Conservation (phyloP, 2,113 vertebrate genomes). For the Nibea coibor region DNA sequence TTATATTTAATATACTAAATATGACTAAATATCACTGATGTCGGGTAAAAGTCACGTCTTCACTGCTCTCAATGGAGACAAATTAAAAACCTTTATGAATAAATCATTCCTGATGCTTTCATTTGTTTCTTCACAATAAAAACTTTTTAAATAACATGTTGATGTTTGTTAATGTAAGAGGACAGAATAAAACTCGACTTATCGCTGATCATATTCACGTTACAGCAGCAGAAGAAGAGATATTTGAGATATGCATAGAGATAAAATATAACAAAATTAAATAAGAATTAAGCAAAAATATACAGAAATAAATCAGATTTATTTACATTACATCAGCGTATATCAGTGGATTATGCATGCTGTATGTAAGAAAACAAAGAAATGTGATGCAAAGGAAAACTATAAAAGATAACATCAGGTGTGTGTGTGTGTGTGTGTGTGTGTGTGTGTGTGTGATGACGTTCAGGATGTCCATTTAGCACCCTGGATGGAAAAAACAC, state of each 20-base stretch:
- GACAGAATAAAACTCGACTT: not conserved
- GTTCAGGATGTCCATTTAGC: conserved; percentile 13
- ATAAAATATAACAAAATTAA: not conserved
- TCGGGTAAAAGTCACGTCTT: not conserved
- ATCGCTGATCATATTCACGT: not conserved
- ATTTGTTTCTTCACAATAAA: not conserved
- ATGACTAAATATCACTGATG: not conserved
- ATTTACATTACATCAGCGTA: not conserved
- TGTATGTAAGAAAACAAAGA: too few relatives aligned
- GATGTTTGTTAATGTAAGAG: not conserved
- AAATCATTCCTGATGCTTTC: not conserved
- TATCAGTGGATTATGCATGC: not conserved
- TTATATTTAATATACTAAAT: not conserved
- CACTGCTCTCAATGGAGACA: not conserved
- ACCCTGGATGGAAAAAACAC: conserved; percentile 32
- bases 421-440: conserved; percentile 1
- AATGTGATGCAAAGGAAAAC: not conserved
- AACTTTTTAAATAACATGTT: not conserved
- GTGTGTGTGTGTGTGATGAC: conserved; percentile 1
- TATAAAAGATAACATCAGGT: too few relatives aligned
- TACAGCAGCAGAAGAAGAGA: not conserved
- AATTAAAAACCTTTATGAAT: not conserved
- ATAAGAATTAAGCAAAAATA: not conserved
- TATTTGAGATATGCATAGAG: not conserved
- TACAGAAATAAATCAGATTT: not conserved